phyloP scores from a whole-genome alignment of 2,888 invertebrate genomes.

The Steinernema carpocapsae region DNA sequence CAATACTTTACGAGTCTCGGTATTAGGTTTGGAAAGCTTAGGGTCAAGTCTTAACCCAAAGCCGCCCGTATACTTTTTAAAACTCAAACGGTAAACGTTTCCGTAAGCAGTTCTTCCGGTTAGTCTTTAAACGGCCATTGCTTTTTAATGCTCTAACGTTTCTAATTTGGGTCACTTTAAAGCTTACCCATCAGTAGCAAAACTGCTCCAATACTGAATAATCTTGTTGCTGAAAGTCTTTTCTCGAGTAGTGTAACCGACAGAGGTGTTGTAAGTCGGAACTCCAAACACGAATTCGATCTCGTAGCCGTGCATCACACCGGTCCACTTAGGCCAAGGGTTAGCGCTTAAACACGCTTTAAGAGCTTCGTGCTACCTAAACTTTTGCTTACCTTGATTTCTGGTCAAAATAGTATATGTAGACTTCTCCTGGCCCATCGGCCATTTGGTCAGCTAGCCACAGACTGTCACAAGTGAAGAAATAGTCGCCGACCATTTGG shows the following conservation, averaged over 20 bases:
- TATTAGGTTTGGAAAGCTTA: too few relatives aligned
- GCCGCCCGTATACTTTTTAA: too few relatives aligned
- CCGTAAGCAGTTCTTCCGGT: too few relatives aligned
- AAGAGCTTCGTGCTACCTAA: not conserved
- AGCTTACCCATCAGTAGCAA: constrained; percentile 60
- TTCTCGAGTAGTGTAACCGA: constrained; percentile 57
- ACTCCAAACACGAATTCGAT: constrained; percentile 96
- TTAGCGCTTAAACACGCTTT: constrained; percentile 54
- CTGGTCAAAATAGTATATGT: constrained; percentile 68
- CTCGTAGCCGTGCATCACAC: constrained; percentile 96
- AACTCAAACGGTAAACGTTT: too few relatives aligned
- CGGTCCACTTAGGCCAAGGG: constrained; percentile 69
- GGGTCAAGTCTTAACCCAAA: too few relatives aligned
- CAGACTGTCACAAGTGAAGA: constrained; percentile 75
- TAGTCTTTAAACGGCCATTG: too few relatives aligned
- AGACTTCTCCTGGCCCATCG: constrained; percentile 54
- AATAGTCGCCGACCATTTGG: constrained; percentile 81
- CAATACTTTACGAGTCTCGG: too few relatives aligned
- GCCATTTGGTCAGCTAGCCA: constrained; percentile 48
- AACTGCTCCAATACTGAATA: constrained; percentile 65
- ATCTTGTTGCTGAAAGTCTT: constrained; percentile 60
- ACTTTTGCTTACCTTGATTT: constrained; percentile 42
- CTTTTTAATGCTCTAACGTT: too few relatives aligned
- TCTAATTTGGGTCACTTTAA: too few relatives aligned
- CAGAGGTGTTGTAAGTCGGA: constrained; percentile 73